These are phyloP conservation scores for Psittacula echo DNA, from an alignment of 2,797 vertebrate species.

Conservation along the genomic window DNA sequence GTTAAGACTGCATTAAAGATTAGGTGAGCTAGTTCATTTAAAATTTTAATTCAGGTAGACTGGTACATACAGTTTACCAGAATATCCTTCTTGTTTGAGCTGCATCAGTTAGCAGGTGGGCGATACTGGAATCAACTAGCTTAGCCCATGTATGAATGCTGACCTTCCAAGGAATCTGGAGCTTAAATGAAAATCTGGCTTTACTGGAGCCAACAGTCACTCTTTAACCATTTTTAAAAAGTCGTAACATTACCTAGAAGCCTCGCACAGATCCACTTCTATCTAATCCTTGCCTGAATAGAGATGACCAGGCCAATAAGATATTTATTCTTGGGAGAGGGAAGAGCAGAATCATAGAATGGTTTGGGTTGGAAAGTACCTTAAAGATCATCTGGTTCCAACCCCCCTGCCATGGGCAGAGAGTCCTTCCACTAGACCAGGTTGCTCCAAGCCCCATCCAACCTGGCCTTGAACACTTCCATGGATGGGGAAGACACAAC, in stretches of 20 bases:
- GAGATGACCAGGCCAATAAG: neutral
- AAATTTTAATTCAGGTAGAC: neutral
- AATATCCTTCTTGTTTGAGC: neutral
- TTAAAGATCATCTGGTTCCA: neutral
- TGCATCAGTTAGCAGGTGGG: neutral
- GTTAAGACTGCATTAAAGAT: neutral
- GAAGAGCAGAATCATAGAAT: neutral
- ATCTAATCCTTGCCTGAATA: neutral
- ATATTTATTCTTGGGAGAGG: neutral
- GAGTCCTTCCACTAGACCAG: neutral
- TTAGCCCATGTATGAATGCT: neutral
- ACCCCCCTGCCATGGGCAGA: neutral
- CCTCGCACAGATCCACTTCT: neutral
- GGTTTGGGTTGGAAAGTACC: neutral
- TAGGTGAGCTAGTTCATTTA: neutral
- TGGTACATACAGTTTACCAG: neutral
- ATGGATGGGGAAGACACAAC: neutral
- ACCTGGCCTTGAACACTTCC: neutral
- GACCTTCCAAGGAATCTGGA: neutral
- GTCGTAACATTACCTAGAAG: neutral
- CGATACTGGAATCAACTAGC: neutral
- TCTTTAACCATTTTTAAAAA: neutral
- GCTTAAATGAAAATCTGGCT: neutral
- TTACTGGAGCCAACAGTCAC: neutral
- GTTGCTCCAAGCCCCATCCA: neutral